Conservation (phyloP, 2,113 vertebrate species). For the Prochilodus magdalenae region DNA sequence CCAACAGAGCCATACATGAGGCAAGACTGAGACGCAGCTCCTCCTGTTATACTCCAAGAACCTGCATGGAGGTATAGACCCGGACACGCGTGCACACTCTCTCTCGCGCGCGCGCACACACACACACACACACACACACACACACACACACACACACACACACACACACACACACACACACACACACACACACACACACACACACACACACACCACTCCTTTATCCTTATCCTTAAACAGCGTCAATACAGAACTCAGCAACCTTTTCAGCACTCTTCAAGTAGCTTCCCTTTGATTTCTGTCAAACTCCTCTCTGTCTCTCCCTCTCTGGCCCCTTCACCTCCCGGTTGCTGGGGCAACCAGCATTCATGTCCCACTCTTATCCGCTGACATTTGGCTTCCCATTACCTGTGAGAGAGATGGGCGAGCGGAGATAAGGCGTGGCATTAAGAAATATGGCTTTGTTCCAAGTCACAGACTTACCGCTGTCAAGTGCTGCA, state of each 20-base stretch:
- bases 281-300: slow-evolving; percentile 41
- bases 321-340: not conserved
- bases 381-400: slow-evolving; percentile 61
- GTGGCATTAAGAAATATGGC: slow-evolving; percentile 53
- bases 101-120: no score
- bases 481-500: slow-evolving; percentile 21
- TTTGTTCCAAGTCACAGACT: slow-evolving; percentile 39
- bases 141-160: no score
- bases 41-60: not conserved
- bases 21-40: not conserved
- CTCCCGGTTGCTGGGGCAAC: slow-evolving; percentile 50
- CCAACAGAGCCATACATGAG: no score
- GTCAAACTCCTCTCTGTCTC: slow-evolving; percentile 14
- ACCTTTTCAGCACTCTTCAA: slow-evolving; percentile 44
- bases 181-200: no score
- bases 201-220: not conserved
- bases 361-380: slow-evolving; percentile 36
- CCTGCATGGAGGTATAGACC: not conserved
- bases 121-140: no score
- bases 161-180: no score
- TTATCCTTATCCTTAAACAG: slow-evolving; percentile 19
- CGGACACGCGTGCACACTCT: no score
- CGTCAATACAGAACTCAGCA: slow-evolving; percentile 35
- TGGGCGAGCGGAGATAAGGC: slow-evolving; percentile 52
- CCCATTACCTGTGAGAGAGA: slow-evolving; percentile 49